phyloP scores from a whole-genome alignment of 1,140 invertebrate genomes.

The Drosophila watanabei region DNA sequence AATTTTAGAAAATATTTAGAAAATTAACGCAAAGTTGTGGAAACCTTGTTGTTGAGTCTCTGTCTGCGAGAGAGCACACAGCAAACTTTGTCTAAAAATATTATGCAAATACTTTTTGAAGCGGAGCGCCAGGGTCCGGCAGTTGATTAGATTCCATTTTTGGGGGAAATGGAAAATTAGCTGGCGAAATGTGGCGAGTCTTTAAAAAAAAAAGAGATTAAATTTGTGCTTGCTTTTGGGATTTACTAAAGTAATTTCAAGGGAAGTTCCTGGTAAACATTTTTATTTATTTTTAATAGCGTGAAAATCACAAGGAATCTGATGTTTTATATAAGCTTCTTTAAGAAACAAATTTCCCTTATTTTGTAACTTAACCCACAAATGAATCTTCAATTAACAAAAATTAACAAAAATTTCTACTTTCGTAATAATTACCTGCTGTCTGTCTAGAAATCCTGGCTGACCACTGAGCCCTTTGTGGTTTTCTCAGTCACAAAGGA shows the following conservation, averaged over 20 bases:
- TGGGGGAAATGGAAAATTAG: constrained; percentile 29
- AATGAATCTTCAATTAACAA: background rate
- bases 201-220: constrained; percentile 28
- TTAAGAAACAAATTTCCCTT: too few species aligned
- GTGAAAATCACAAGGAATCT: too few species aligned
- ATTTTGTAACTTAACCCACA: too few species aligned
- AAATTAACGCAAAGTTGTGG: constrained; percentile 83
- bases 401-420: background rate
- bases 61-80: constrained; percentile 21
- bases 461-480: background rate
- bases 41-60: constrained; percentile 62
- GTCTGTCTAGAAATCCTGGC: background rate
- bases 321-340: too few species aligned
- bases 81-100: constrained; percentile 66
- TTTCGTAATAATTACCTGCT: background rate
- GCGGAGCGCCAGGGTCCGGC: constrained; percentile 1
- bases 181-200: background rate
- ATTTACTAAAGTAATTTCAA: background rate
- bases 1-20: constrained; percentile 80
- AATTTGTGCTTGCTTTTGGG: background rate
- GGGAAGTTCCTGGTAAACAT: too few species aligned
- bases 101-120: constrained; percentile 67
- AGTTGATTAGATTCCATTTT: constrained; percentile 42
- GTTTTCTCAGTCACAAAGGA: constrained; percentile 10
- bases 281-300: background rate